These are phyloP conservation scores for Gambusia holbrooki DNA, from an alignment of 2,113 vertebrate species.

Conservation along the genomic window DNA sequence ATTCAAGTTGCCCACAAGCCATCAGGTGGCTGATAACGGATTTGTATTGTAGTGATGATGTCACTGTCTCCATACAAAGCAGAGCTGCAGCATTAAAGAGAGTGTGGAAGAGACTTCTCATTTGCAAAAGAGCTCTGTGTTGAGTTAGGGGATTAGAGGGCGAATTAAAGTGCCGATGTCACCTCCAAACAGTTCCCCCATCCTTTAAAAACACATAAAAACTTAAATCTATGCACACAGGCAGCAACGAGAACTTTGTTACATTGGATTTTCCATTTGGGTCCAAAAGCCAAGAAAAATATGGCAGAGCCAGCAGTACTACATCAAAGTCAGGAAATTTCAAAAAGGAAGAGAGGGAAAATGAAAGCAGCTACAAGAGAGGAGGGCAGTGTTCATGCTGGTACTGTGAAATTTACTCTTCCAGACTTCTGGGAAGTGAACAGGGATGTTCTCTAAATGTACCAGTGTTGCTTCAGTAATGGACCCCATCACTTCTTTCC, in stretches of 20 bases:
- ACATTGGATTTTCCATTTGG: slow-evolving; percentile 85
- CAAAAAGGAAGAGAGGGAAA: slow-evolving; percentile 40
- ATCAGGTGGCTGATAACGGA: slow-evolving; percentile 72
- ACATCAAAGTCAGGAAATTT: slow-evolving; percentile 82
- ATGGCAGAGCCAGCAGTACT: slow-evolving; percentile 80
- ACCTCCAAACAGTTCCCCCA: slow-evolving; percentile 79
- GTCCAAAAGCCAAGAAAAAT: slow-evolving; percentile 86
- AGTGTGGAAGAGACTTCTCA: slow-evolving; percentile 60
- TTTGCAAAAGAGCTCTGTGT: slow-evolving; percentile 66
- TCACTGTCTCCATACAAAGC: slow-evolving; percentile 64
- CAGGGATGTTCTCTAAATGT: slow-evolving; percentile 55
- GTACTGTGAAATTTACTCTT: slow-evolving; percentile 79
- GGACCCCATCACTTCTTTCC: slow-evolving; percentile 66
- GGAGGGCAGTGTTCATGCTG: slow-evolving; percentile 57
- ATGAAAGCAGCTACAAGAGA: slow-evolving; percentile 36
- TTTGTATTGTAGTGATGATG: slow-evolving; percentile 66
- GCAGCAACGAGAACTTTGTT: slow-evolving; percentile 75
- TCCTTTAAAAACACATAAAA: slow-evolving; percentile 74
- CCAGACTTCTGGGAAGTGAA: slow-evolving; percentile 77
- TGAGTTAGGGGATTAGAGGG: slow-evolving; percentile 73
- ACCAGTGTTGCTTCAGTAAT: slow-evolving; percentile 38
- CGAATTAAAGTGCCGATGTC: slow-evolving; percentile 77
- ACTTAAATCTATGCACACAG: slow-evolving; percentile 70
- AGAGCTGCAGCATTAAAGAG: slow-evolving; percentile 45
- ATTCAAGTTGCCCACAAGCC: slow-evolving; percentile 65